phyloP scores from a whole-genome alignment of 2,888 invertebrate genomes.

The Agrochola lychnidis region DNA sequence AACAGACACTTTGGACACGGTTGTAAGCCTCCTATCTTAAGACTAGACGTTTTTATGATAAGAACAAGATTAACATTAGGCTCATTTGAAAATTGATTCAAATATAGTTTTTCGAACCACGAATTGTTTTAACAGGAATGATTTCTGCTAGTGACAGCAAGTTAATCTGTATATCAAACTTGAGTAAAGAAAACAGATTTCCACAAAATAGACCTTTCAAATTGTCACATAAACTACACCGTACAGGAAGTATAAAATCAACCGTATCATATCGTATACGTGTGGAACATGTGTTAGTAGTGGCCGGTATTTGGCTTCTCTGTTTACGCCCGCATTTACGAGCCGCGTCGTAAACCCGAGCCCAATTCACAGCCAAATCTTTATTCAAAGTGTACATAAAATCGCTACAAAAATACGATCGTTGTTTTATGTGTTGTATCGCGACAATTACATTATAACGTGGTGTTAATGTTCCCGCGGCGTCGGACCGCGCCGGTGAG shows the following conservation, averaged over 20 bases:
- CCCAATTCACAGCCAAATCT: constrained; percentile 63
- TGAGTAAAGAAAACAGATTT: constrained; percentile 1
- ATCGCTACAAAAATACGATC: constrained; percentile 60
- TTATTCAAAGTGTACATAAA: constrained; percentile 69
- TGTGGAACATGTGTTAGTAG: background rate
- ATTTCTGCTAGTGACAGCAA: background rate
- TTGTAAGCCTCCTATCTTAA: constrained; percentile 29
- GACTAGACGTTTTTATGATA: constrained; percentile 35
- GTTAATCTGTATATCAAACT: constrained; percentile 2
- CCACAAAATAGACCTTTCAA: background rate
- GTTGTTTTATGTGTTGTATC: constrained; percentile 57
- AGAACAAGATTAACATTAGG: constrained; percentile 4
- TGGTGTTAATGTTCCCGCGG: constrained; percentile 19
- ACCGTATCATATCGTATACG: constrained; percentile 6
- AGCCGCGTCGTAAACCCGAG: constrained; percentile 61
- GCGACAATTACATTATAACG: constrained; percentile 53
- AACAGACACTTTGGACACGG: constrained; percentile 32
- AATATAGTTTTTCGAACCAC: background rate
- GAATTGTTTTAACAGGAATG: background rate
- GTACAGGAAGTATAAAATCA: constrained; percentile 6
- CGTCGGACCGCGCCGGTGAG: background rate
- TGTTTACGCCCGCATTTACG: constrained; percentile 53
- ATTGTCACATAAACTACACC: constrained; percentile 12
- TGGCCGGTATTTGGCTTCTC: constrained; percentile 17
- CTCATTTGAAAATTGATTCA: background rate